Evolutionary conservation across 2,888 invertebrate genomes (phyloP), one percentile per base, ranked within the genome.

Genomic region (Nymphalis polychloros): DNA sequence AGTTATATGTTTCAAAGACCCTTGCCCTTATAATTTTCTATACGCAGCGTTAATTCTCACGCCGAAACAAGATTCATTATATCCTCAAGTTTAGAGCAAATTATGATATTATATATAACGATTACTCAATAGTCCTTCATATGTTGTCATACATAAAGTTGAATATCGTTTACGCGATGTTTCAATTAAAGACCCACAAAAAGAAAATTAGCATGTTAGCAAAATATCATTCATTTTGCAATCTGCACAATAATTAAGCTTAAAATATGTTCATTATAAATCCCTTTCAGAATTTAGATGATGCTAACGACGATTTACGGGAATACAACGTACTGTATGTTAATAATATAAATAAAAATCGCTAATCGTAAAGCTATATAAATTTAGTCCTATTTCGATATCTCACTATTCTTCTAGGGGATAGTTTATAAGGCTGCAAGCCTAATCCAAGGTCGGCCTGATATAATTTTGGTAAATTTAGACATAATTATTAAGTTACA

Each of bases 231-330:
- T 63, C 35, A 35, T 59, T 59, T n/a, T 23, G 52, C 52, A 68
- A 68, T 63, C 67, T 63, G 63, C 46, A 31, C 47, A 68, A 68
- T 63, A 59, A 68, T 60, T 59, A 68, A 50, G 60, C 55, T 55
- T 67, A 47, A 67, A 55, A 55, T 67, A 67, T 67, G 66, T 55
- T 67, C 62, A 67, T 67, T 53, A 67, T 67, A 61, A 66, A 48
- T 61, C 53, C 47, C 66, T 47, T 48, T 48, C 52, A 48, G 48
- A 66, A 66, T 66, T 66, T 55, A 48, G 23, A 66, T 61, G 53
- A 66, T 35, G 31, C 31, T 61, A 66, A 61, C 55, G 61, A 48
- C 55, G 47, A 23, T 53, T 27, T 53, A 55, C 61, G 35, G 61
- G 10, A 31, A 50, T 20, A 19, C 8, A 2, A 1, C 8, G 5